Evolutionary conservation across 2,888 invertebrate species (phyloP).

Genomic region (Chrysotoxum bicinctum): DNA sequence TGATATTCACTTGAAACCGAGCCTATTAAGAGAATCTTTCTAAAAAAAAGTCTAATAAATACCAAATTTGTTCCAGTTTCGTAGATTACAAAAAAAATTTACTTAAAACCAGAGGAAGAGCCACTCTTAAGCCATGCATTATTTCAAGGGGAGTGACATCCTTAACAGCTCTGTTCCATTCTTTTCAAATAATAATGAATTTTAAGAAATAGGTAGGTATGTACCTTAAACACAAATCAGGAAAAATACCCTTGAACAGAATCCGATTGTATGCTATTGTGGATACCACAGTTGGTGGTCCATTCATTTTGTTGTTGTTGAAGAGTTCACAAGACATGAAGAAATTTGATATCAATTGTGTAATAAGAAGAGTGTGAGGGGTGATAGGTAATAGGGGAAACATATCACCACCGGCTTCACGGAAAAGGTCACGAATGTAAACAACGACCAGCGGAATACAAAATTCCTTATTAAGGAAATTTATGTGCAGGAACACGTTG

Average conservation of each 20-base stretch:
- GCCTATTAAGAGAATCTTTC: slow-evolving; percentile 12
- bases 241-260: slow-evolving; percentile 34
- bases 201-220: slow-evolving; percentile 17
- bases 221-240: not conserved
- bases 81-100: slow-evolving; percentile 22
- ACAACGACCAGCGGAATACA: slow-evolving; percentile 4
- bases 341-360: slow-evolving; percentile 62
- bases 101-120: not conserved
- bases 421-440: slow-evolving; percentile 46
- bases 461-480: slow-evolving; percentile 63
- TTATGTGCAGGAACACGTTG: slow-evolving; percentile 48
- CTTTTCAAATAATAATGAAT: slow-evolving; percentile 54
- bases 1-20: not conserved
- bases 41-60: slow-evolving; percentile 45
- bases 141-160: slow-evolving; percentile 56
- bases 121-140: not conserved
- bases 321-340: slow-evolving; percentile 33
- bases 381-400: not conserved
- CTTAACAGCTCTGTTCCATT: slow-evolving; percentile 19
- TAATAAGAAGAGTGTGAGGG: slow-evolving; percentile 4
- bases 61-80: slow-evolving; percentile 59
- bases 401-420: slow-evolving; percentile 29
- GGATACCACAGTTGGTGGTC: slow-evolving; percentile 68
- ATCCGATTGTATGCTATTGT: slow-evolving; percentile 35
- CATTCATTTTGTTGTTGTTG: slow-evolving; percentile 5